phyloP scores from a whole-genome alignment of 2,888 invertebrate genomes.

The Drosophila buzzatii region DNA sequence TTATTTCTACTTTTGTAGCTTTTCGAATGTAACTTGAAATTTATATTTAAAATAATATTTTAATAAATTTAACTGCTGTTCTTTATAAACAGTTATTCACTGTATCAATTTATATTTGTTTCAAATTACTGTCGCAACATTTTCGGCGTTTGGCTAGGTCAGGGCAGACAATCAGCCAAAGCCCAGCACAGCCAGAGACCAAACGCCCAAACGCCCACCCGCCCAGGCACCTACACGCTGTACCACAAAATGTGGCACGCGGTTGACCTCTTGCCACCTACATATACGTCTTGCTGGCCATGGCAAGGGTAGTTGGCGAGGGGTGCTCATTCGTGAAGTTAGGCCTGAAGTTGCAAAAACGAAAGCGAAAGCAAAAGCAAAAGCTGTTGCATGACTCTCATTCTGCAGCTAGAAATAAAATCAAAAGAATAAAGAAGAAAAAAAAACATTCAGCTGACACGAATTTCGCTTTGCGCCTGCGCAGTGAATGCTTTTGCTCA shows the following conservation, averaged over 20 bases:
- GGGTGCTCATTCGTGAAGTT: slow-evolving; percentile 38
- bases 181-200: neutral
- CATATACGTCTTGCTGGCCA: slow-evolving; percentile 19
- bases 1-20: neutral
- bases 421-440: neutral
- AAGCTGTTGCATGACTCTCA: slow-evolving; percentile 59
- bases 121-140: slow-evolving; percentile 22
- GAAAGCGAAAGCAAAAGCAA: slow-evolving; percentile 51
- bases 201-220: neutral
- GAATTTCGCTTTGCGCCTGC: slow-evolving; percentile 75
- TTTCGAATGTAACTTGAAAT: neutral
- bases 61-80: neutral
- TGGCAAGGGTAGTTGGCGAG: neutral
- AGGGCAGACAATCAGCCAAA: slow-evolving; percentile 31
- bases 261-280: slow-evolving; percentile 41
- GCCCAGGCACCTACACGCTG: neutral
- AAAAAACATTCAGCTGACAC: slow-evolving; percentile 49
- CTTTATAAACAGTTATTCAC: neutral
- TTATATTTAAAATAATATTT: neutral
- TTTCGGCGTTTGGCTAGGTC: slow-evolving; percentile 57
- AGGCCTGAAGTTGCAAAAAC: slow-evolving; percentile 43
- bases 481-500: slow-evolving; percentile 32
- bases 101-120: neutral
- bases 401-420: slow-evolving; percentile 18
- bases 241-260: slow-evolving; percentile 27